Conservation (phyloP, 2,888 invertebrate genomes). For the Oligia fasciuncula region DNA sequence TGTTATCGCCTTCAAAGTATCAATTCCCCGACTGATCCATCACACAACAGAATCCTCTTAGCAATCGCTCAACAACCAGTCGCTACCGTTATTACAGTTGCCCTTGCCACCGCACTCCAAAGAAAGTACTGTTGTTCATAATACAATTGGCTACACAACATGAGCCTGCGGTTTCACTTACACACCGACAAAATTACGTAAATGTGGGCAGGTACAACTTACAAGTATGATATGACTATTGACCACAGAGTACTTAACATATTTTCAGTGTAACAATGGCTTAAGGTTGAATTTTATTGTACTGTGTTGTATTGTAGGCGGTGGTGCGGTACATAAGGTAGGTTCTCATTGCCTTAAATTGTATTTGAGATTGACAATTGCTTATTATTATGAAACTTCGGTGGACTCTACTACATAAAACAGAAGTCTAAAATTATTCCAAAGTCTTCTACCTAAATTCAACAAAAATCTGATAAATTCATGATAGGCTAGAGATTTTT, state of each 20-base stretch:
- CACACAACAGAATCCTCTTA: conserved; percentile 11
- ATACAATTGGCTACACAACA: conserved; percentile 48
- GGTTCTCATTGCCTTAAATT: background rate
- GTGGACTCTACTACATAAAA: background rate
- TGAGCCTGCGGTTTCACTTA: conserved; percentile 44
- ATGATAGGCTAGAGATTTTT: too few species aligned
- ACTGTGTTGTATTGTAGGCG: background rate
- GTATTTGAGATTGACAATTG: background rate
- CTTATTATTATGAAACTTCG: background rate
- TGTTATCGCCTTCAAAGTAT: background rate
- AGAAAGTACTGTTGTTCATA: conserved; percentile 47
- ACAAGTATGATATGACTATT: conserved; percentile 16
- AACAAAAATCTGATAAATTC: too few species aligned
- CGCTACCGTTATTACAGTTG: conserved; percentile 47
- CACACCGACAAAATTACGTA: conserved; percentile 43
- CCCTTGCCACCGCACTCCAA: conserved; percentile 34
- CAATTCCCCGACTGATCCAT: conserved; percentile 4
- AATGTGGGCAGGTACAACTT: conserved; percentile 30
- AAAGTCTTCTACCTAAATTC: background rate
- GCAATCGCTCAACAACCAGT: conserved; percentile 32
- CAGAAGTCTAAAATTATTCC: too few species aligned
- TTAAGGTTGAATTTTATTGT: background rate
- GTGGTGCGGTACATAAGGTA: background rate
- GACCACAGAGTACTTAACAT: conserved; percentile 36
- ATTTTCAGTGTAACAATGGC: background rate